A percentile compares a stretch with the other conserved stretches of the same genome.
Evolutionary conservation across 23 tunicate genomes (phyloP).

Genomic region (Trididemnum clinides): DNA sequence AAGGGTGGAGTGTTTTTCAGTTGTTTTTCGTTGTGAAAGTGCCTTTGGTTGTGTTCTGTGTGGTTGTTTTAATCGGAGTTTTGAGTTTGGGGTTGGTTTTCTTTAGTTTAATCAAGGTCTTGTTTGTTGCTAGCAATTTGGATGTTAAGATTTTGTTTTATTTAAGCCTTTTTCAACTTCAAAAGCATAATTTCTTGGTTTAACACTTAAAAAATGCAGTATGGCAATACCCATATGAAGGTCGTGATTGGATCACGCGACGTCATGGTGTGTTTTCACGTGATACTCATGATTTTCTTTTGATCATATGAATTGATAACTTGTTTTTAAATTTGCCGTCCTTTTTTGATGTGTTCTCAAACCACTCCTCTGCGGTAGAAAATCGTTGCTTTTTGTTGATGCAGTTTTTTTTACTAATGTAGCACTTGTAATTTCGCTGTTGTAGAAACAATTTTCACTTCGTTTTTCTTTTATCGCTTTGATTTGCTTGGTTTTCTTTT

Average conservation of each 20-base stretch:
- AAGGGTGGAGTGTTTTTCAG: too few species aligned
- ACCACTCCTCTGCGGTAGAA: neutral
- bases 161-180: too few species aligned
- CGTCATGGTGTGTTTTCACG: too few species aligned
- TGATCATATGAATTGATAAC: neutral
- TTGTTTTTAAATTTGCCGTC: neutral
- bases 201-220: too few species aligned
- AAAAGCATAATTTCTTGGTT: too few species aligned
- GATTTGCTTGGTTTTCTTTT: neutral
- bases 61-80: neutral
- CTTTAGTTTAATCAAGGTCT: too few species aligned
- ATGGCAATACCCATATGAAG: too few species aligned
- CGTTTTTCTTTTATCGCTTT: neutral
- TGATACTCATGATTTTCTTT: too few species aligned
- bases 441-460: slow-evolving; percentile 2
- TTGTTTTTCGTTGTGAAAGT: slow-evolving; percentile 15
- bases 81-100: neutral
- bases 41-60: neutral
- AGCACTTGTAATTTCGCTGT: slow-evolving; percentile 39
- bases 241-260: too few species aligned
- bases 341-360: neutral
- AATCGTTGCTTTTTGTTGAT: neutral
- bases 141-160: too few species aligned
- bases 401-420: slow-evolving; percentile 27
- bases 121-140: too few species aligned